Base-by-base conservation (phyloP, 2,113 vertebrate species). In the Hippocampus mohnikei region DNA sequence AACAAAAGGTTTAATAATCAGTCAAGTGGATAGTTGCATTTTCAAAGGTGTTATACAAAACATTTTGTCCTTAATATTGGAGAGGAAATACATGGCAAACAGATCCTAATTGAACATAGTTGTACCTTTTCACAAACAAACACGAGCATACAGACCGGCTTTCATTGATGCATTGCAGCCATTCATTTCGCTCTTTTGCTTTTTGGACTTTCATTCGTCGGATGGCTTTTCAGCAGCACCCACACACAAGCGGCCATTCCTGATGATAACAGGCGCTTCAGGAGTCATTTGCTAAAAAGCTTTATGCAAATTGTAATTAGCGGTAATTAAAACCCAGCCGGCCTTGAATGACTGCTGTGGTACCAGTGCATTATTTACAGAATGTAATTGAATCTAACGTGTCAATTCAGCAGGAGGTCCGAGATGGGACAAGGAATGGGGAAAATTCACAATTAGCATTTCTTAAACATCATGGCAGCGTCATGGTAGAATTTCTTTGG, bases 251-350 rank as follows among this genome's bases (percentile, higher is more conserved):
- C 73, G 72, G 87, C 84, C 90, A 92, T 91, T 73, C 88, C 73
- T 92, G 92, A 93, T 91, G 91, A 90, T 92, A 81, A 87, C 85
- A 81, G 84, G 81, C 88, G 88, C 88, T 90, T 89, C 82, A 91
- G 88, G 88, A 92, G 86, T 90, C 81, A 81, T 92, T 93, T 89
- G 87, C 91, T 89, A 81, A 93, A 93, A 91, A 91, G 90, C 91
- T 91, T 87, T 89, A 88, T 93, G 92, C 91, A 92, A 94, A 94
- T 93, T 90, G 85, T 90, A 93, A 94, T 94, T 94, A 94, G 92
- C 90, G 73, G 90, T 93, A 91, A 94, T 92, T 94, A 92, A 93
- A 92, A 90, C 74, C 87, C 83, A 74, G 79, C 82, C 91, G 84
- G 86, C 89, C 87, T 92, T 89, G 69, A 90, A 92, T 88, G 88